Evolutionary conservation across 2,113 vertebrate species (phyloP), one percentile per base, ranked within the genome.

Genomic region (Urocynchramus pylzowi): DNA sequence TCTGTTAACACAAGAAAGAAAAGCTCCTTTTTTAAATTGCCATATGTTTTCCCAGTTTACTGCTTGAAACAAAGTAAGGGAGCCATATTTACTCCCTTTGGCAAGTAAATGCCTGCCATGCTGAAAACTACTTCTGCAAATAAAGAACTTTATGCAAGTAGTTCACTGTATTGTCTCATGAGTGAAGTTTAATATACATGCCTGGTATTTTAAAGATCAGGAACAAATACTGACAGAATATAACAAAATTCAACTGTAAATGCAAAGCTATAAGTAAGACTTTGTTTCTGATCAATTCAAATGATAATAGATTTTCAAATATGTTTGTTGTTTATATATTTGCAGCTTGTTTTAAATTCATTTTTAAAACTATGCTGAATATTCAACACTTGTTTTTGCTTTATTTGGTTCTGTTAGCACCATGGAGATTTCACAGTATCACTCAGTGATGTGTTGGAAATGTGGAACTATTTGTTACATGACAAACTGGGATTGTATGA

Each of bases 391-490:
- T 37, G n/a, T 64, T 89, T 93, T 85, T 77, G 13, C 6, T 42
- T 56, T 37, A 60, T 89, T 20, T 92, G 4, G 10, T 89, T 87
- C 54, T 96, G 19, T 92, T 95, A 99, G 99, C 97, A 97, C 59
- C 37, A 24, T 39, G 98, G 98, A 97, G 99, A 99, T 95, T 99
- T 99, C 95, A 92, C 95, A 76, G 98, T 98, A 74, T 97, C 95
- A 54, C 98, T 99, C 87, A 99, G 99, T 94, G 98, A 99, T 91
- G 97, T 99, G n/a, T 94, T 99, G 94, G 91, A 98, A 97, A 97
- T 95, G 23, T 99, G 99, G 99, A 99, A 98, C 87, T 98, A 98
- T 85, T 98, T 99, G 74, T 93, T 99, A 89, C 95, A 97, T 92
- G 98, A 99, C 89, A 99, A 99, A 94, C 96, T 99, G 96, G 97